Evolutionary conservation across 2,888 invertebrate species (phyloP), one percentile per base, ranked within the genome.

Genomic region (Drosophila nr. fundita): DNA sequence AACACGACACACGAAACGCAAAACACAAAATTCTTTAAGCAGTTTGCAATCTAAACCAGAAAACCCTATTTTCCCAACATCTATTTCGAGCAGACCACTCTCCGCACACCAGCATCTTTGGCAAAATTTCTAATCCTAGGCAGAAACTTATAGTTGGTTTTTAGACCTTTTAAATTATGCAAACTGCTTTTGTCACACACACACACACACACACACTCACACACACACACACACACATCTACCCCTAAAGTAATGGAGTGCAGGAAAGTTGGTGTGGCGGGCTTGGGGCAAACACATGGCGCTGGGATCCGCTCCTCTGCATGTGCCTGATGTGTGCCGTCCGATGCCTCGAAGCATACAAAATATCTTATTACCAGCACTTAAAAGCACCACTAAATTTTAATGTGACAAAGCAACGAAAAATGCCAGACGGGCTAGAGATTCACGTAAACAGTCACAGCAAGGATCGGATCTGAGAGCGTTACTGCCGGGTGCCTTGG

Each of bases 311-410:
- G 21, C 1, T 21, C 21, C 42, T 42, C 6, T 21, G 21, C 42
- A 42, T 21, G 42, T 15, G 67, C 67, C 70, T 65, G 78, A 67
- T 61, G 67, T 65, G 65, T 60, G 27, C 15, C 75, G 75, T 71
- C 80, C 81, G 67, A 49, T 71, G 66, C 71, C 68, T 69, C 66
- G 67, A 73, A 83, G 82, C 79, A 83, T 84, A 84, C 82, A 79
- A 84, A 78, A 84, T 80, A 84, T 82, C 82, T 78, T 84, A 78
- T 84, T 80, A 83, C 79, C 80, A 75, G 71, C 76, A 82, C 77
- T 80, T 84, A 82, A 83, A 80, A 85, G 86, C 80, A 71, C 42
- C 82, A 85, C 85, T 83, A 82, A 85, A 82, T 85, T 83, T 80
- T 82, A 85, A 82, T 82, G 78, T 78, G 78, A 78, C 64, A 78